Base-by-base conservation (phyloP, 1,140 invertebrate species). In the Amphibalanus amphitrite region DNA sequence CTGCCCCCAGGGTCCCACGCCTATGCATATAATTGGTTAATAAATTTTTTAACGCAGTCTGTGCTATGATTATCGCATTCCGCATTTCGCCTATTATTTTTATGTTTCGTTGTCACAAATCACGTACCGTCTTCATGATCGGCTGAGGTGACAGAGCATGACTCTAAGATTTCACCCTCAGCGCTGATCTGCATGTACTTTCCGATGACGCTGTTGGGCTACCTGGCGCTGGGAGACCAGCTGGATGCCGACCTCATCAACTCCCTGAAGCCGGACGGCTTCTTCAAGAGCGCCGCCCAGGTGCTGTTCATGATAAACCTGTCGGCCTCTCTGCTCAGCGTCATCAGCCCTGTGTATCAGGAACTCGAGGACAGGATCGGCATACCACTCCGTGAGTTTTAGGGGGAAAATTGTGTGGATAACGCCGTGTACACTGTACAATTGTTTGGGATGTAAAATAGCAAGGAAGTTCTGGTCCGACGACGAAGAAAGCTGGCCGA, bases 41-140 rank as follows among this genome's bases (percentile, higher is more conserved):
- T 38, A 17, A 38, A 38, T 8, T 38, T 8, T 8, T 8, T 17
- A 38, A 38, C 38, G 38, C 38, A 38, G 38, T 8, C 38, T 38
- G 38, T 38, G 6, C 6, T 38, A 6, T 17, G 17, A 38, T 6
- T 38, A 17, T 17, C 38, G 38, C 38, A 38, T 17, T 38, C 38
- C 38, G 38, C 6, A 6, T 6, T 38, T 38, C 6, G 74, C 59
- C 73, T 88, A 77, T 79, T 88, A 4, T 77, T 87, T 17, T 79
- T 84, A 30, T 86, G 86, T 13, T 87, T 87, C 75, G 78, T 87
- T 29, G 86, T 88, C 71, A 79, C 85, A 38, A 38, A 38, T 38
- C 38, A 38, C 6, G 38, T 17, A 17, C 17, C 38, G 38, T 17
- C 38, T 38, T n/a, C n/a, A n/a, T n/a, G n/a, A n/a, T n/a, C n/a